Evolutionary conservation across 2,888 invertebrate species (phyloP), one percentile per base, ranked within the genome.

Genomic region (Thumatha senex): DNA sequence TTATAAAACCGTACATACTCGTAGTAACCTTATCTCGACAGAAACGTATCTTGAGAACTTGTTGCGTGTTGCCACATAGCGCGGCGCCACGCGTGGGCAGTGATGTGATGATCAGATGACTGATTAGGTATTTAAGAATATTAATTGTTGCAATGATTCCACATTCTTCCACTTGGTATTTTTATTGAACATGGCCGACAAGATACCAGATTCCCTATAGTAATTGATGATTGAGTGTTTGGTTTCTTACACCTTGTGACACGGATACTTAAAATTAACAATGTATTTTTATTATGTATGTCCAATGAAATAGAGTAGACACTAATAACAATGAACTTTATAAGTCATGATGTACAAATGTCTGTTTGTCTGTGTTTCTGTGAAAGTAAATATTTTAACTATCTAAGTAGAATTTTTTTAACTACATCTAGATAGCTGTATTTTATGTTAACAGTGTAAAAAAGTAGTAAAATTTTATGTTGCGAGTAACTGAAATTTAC

Each of bases 61-160:
- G 70, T 57, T 59, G 56, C 58, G 40, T 58, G 58, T 67, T 67
- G 61, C 67, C 64, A 68, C 69, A 70, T 64, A 61, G 60, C 55
- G 52, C 69, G 84, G 85, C 86, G 85, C 84, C 82, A 74, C 66
- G 85, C 84, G 89, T 87, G 81, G 87, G 89, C 70, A 57, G 72
- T 64, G 65, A 71, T 65, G 72, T 78, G 84, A 86, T 86, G 84
- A 83, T 80, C 82, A 78, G 70, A 83, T 88, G 89, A 88, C 87
- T 86, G 88, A 88, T 89, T 88, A 86, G 78, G 77, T 80, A 82
- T 86, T 86, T 86, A 84, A 84, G 75, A 84, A 85, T 84, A 83
- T 82, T 82, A 84, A 88, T 86, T 82, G 85, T 85, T 76, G 78
- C 80, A 79, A 76, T 76, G 76, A 78, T 75, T 72, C 75, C 69